Base-by-base conservation (phyloP, 2,113 vertebrate species). In the Glareola pratincola region DNA sequence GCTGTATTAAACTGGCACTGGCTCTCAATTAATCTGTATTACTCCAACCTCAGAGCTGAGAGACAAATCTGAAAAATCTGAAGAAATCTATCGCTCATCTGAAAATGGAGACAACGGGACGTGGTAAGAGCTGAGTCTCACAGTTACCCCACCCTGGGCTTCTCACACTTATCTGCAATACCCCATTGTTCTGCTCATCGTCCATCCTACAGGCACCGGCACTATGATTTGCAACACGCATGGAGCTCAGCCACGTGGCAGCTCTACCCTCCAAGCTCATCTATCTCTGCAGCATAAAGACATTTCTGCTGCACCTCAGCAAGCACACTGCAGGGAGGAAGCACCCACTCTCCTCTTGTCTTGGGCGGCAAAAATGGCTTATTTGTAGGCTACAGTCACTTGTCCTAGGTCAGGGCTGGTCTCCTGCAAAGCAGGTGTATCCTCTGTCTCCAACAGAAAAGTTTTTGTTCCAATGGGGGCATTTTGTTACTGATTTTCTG, bases 221-320 rank as follows among this genome's bases (percentile, higher is more conserved):
- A 77, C 8, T 29, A 9, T 5, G 14, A 20, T 72, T 39, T 63
- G 27, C 32, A 67, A 27, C 0, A 0, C 1, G 29, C 13, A 18
- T 1, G 4, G 37, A 48, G n/a, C 50, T 83, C 36, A 77, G 56
- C 10, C 50, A 59, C 0, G 1, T 11, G 54, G 53, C 45, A 57
- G 6, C 12, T 92, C 37, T 50, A 39, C 26, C 39, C 67, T 53
- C n/a, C 32, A 80, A 63, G 7, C 36, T 36, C 48, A 85, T 30
- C 53, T 79, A 13, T 51, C 92, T 66, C 73, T 76, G 27, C 39
- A 89, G 51, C 10, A 74, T 1, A 2, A 66, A 69, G n/a, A 12
- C 10, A 22, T 14, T 57, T 57, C 59, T 78, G 76, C 63, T 74
- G 45, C 60, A 68, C 16, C 36, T n/a, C 79, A 77, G 39, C 54